Percentiles rank a stretch among this genome's conserved stretches.
These are phyloP conservation scores for silkworm (Bombyx mori) DNA, from an alignment of 1,140 invertebrate species.

Conservation along the genomic window DNA sequence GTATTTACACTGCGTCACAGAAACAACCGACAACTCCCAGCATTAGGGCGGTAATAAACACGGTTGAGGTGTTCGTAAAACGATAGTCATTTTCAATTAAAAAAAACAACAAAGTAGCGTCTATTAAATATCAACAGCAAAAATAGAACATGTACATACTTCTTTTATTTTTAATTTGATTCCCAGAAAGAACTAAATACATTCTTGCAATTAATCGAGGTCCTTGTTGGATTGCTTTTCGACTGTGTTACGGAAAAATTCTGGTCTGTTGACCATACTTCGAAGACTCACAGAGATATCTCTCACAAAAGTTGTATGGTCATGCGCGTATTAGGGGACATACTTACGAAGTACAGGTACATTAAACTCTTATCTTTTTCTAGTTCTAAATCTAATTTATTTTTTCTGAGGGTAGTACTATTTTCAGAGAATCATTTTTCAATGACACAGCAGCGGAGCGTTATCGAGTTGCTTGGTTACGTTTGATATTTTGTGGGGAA, in stretches of 20 bases:
- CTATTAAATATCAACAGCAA: neutral
- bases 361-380: neutral
- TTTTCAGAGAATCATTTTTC: slow-evolving; percentile 36
- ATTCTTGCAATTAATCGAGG: slow-evolving; percentile 40
- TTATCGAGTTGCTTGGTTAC: slow-evolving; percentile 29
- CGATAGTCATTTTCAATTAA: too few relatives aligned
- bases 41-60: too few relatives aligned
- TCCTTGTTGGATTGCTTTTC: slow-evolving; percentile 36
- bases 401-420: neutral
- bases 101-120: neutral
- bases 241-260: slow-evolving; percentile 42
- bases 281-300: slow-evolving; percentile 50
- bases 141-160: neutral
- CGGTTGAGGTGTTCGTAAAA: too few relatives aligned
- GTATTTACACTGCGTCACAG: too few relatives aligned
- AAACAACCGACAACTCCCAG: too few relatives aligned
- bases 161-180: slow-evolving; percentile 2
- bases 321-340: slow-evolving; percentile 54
- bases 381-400: too few relatives aligned
- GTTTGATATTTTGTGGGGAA: slow-evolving; percentile 30
- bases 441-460: slow-evolving; percentile 32
- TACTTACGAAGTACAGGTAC: slow-evolving; percentile 68
- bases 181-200: slow-evolving; percentile 48
- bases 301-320: slow-evolving; percentile 55
- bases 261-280: slow-evolving; percentile 45